These are phyloP conservation scores for Pedetes capensis DNA, from an alignment of 2,113 vertebrate genomes.

Conservation along the genomic window DNA sequence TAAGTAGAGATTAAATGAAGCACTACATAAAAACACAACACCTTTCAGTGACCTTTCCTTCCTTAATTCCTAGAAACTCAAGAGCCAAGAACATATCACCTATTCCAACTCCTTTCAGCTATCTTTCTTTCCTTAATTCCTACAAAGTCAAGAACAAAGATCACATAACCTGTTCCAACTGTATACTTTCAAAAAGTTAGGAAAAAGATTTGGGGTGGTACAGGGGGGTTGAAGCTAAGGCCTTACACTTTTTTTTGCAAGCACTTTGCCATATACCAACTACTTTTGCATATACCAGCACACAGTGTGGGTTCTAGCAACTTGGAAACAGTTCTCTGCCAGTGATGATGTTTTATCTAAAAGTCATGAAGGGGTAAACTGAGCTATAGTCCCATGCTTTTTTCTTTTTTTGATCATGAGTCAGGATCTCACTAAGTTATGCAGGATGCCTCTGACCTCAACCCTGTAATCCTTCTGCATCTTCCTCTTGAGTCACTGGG, in stretches of 20 bases:
- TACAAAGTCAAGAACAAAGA: neutral
- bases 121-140: neutral
- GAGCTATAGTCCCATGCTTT: too few relatives aligned
- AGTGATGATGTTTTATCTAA: neutral
- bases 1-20: neutral
- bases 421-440: too few relatives aligned
- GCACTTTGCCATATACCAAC: too few relatives aligned
- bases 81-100: neutral
- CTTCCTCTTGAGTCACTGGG: too few relatives aligned
- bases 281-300: neutral
- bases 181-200: too few relatives aligned
- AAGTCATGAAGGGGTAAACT: too few relatives aligned
- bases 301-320: neutral
- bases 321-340: neutral
- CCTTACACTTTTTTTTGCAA: too few relatives aligned
- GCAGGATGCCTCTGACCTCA: too few relatives aligned
- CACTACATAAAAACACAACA: neutral
- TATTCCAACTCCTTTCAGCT: neutral
- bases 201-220: too few relatives aligned
- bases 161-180: neutral
- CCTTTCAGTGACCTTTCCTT: neutral
- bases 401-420: too few relatives aligned
- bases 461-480: too few relatives aligned
- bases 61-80: neutral
- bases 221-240: too few relatives aligned